These are phyloP conservation scores for Gasterosteus aculeatus DNA, from an alignment of 2,113 vertebrate genomes.

Conservation along the genomic window DNA sequence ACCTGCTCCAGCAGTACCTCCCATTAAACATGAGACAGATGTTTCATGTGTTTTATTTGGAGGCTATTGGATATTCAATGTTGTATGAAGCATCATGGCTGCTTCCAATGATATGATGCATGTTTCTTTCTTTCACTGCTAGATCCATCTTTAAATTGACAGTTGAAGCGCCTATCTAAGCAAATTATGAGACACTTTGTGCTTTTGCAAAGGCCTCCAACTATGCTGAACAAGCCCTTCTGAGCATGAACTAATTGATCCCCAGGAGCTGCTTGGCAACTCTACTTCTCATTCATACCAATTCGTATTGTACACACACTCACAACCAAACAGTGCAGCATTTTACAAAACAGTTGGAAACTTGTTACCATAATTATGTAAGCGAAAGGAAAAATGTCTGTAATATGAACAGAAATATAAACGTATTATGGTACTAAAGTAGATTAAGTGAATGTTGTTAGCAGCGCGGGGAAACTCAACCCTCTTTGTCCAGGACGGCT, in stretches of 20 bases:
- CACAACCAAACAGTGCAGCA: constrained; percentile 44
- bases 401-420: constrained; percentile 56
- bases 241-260: constrained; percentile 6
- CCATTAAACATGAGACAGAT: constrained; percentile 24
- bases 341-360: constrained; percentile 60
- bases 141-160: constrained; percentile 13
- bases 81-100: constrained; percentile 47
- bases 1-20: not conserved
- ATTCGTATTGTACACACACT: constrained; percentile 22
- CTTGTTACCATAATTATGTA: constrained; percentile 12
- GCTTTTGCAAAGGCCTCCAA: constrained; percentile 33
- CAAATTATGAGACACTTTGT: constrained; percentile 5
- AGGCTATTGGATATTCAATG: constrained; percentile 25
- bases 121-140: not conserved
- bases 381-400: constrained; percentile 55
- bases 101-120: constrained; percentile 14
- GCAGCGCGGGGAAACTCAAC: constrained; percentile 69
- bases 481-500: constrained; percentile 90
- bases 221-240: constrained; percentile 35
- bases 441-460: constrained; percentile 45
- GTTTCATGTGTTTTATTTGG: constrained; percentile 31
- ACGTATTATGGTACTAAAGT: constrained; percentile 45
- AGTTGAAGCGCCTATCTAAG: not conserved
- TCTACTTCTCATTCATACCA: constrained; percentile 32
- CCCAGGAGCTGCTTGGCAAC: constrained; percentile 16